Evolutionary conservation across 1,140 invertebrate species (phyloP).

Genomic region (Lysiphlebus fabarum): DNA sequence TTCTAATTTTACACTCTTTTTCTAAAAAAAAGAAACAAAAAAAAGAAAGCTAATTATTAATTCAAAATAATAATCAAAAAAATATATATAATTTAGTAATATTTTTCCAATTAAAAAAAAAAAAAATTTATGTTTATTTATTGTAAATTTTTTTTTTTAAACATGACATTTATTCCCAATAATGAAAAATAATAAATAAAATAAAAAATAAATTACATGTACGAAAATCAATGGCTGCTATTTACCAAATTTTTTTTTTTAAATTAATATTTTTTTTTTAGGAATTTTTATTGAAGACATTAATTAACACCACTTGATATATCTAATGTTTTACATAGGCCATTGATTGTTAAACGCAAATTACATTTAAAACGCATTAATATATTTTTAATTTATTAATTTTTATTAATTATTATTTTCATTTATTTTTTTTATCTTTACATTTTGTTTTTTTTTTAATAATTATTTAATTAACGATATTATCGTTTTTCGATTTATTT

Average conservation of each 20-base stretch:
- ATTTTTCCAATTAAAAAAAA: too few species aligned
- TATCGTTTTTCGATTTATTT: slow-evolving; percentile 2
- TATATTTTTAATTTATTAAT: slow-evolving; percentile 20
- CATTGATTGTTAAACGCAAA: slow-evolving; percentile 38
- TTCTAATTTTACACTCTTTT: too few species aligned
- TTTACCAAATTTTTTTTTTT: background rate
- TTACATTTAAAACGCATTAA: slow-evolving; percentile 17
- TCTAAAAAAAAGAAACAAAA: too few species aligned
- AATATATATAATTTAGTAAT: too few species aligned
- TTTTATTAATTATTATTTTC: slow-evolving; percentile 11
- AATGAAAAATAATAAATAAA: slow-evolving; percentile 1
- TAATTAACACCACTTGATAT: slow-evolving; percentile 32
- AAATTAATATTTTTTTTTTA: background rate
- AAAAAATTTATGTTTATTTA: too few species aligned
- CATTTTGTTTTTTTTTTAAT: slow-evolving; percentile 14
- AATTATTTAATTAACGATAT: background rate
- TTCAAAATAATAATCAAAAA: too few species aligned
- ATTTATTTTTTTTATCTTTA: background rate
- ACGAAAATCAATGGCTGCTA: too few species aligned
- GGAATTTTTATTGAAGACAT: slow-evolving; percentile 32
- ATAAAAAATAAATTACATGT: too few species aligned
- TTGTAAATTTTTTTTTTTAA: too few species aligned
- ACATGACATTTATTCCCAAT: too few species aligned
- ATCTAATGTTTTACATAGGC: slow-evolving; percentile 36
- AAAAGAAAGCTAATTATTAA: too few species aligned